Evolutionary conservation across 2,797 vertebrate species (phyloP).

Genomic region (Tarsius wallacei): DNA sequence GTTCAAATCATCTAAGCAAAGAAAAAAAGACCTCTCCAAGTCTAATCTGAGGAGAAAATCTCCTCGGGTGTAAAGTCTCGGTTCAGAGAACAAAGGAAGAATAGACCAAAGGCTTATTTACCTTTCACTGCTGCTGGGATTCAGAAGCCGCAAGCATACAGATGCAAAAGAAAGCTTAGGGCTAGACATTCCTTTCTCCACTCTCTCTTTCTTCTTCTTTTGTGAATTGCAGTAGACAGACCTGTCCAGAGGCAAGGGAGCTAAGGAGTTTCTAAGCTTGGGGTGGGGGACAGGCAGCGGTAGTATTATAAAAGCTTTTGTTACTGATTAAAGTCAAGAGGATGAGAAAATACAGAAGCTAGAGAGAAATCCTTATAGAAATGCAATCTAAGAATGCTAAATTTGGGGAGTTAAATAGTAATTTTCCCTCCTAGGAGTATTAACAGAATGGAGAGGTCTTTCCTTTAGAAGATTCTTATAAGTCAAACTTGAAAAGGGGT

Average conservation of each 20-base stretch:
- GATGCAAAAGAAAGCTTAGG: slow-evolving; percentile 65
- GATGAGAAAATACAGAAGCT: slow-evolving; percentile 35
- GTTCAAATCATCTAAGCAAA: slow-evolving; percentile 70
- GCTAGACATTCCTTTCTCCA: slow-evolving; percentile 64
- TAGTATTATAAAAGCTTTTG: slow-evolving; percentile 58
- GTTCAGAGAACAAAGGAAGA: slow-evolving; percentile 79
- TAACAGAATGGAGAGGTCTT: not conserved
- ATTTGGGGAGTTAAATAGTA: slow-evolving; percentile 27
- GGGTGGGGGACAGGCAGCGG: not conserved
- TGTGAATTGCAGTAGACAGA: slow-evolving; percentile 63
- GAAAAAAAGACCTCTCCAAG: slow-evolving; percentile 56
- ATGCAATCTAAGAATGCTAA: not conserved
- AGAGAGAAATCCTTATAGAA: not conserved
- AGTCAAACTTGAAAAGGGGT: not conserved
- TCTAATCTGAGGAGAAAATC: slow-evolving; percentile 80
- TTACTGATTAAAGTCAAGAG: slow-evolving; percentile 33
- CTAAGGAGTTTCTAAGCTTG: slow-evolving; percentile 69
- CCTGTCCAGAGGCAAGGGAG: slow-evolving; percentile 61
- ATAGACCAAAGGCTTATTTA: slow-evolving; percentile 76
- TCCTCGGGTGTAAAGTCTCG: slow-evolving; percentile 60
- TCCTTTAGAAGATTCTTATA: slow-evolving; percentile 39
- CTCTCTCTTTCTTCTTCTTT: slow-evolving; percentile 67
- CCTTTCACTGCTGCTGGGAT: slow-evolving; percentile 66
- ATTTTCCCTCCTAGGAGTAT: not conserved
- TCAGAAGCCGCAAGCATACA: slow-evolving; percentile 53